Evolutionary conservation across 2,888 invertebrate genomes (phyloP).

Genomic region (Phoenoteleia sp.): DNA sequence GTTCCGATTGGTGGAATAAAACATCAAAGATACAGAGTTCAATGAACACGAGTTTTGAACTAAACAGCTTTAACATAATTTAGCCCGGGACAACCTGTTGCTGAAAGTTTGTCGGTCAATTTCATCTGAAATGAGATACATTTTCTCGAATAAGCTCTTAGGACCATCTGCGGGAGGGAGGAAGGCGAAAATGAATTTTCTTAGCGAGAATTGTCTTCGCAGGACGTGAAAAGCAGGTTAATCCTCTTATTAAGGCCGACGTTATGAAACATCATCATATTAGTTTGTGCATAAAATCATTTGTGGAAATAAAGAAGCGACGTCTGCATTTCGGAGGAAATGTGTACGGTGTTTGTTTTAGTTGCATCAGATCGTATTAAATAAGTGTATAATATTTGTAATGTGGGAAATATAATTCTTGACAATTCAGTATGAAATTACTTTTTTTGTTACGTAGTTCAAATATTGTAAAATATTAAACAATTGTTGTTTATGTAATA

Average conservation of each 20-base stretch:
- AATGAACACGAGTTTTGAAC: slow-evolving; percentile 47
- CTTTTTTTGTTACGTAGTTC: too few species aligned
- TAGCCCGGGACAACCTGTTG: slow-evolving; percentile 77
- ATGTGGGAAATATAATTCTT: too few species aligned
- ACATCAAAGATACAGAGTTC: slow-evolving; percentile 18
- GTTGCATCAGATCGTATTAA: too few species aligned
- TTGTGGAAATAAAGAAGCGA: neutral
- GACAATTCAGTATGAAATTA: too few species aligned
- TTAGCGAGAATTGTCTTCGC: slow-evolving; percentile 39
- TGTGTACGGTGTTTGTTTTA: neutral
- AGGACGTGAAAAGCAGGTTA: slow-evolving; percentile 34
- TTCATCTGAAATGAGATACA: slow-evolving; percentile 68
- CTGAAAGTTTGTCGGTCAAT: slow-evolving; percentile 73
- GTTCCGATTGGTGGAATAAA: too few species aligned
- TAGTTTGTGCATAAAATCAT: slow-evolving; percentile 18
- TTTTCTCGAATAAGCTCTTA: slow-evolving; percentile 61
- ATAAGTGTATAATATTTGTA: too few species aligned
- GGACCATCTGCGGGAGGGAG: slow-evolving; percentile 38
- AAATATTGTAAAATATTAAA: too few species aligned
- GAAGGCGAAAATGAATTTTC: slow-evolving; percentile 47
- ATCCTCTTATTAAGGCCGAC: slow-evolving; percentile 31
- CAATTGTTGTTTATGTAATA: too few species aligned
- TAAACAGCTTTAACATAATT: slow-evolving; percentile 72
- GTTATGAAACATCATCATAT: slow-evolving; percentile 9
- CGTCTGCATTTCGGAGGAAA: neutral